A percentile compares a stretch with the other conserved stretches of the same genome.
phyloP scores from a whole-genome alignment of 2,888 invertebrate genomes.

The Drosophila pullipes region DNA sequence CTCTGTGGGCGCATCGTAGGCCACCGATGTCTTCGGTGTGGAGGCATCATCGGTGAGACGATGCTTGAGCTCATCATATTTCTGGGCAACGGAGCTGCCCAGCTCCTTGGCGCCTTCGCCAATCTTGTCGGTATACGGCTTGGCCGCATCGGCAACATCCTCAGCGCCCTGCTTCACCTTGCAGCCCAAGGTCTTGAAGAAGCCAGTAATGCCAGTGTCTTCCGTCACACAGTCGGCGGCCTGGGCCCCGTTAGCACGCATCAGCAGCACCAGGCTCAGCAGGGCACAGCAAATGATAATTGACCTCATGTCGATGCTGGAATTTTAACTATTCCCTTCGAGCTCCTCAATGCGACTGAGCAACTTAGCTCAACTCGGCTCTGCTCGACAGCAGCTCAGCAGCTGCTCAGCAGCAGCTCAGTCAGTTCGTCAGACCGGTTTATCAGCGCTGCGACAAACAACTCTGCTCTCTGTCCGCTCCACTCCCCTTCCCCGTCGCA shows the following conservation, averaged over 20 bases:
- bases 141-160: slow-evolving; percentile 74
- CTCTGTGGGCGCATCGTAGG: slow-evolving; percentile 72
- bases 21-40: slow-evolving; percentile 28
- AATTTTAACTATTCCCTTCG: slow-evolving; percentile 42
- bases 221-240: slow-evolving; percentile 70
- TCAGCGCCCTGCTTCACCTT: slow-evolving; percentile 80
- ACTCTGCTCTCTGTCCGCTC: slow-evolving; percentile 1
- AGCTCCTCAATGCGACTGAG: slow-evolving; percentile 47
- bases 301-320: slow-evolving; percentile 63
- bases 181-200: slow-evolving; percentile 81
- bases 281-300: slow-evolving; percentile 50
- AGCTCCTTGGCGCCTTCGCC: slow-evolving; percentile 81
- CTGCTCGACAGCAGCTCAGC: background rate
- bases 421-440: slow-evolving; percentile 22
- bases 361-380: background rate
- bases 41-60: slow-evolving; percentile 71
- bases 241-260: slow-evolving; percentile 32
- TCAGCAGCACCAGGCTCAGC: slow-evolving; percentile 54
- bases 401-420: background rate
- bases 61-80: slow-evolving; percentile 82
- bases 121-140: slow-evolving; percentile 80
- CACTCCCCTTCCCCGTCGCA: background rate
- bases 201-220: slow-evolving; percentile 74
- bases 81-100: slow-evolving; percentile 74
- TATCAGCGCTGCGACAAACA: slow-evolving; percentile 27